These are phyloP conservation scores for Leptinotarsa rubiginosa DNA, from an alignment of 2,888 invertebrate genomes.

Conservation along the genomic window DNA sequence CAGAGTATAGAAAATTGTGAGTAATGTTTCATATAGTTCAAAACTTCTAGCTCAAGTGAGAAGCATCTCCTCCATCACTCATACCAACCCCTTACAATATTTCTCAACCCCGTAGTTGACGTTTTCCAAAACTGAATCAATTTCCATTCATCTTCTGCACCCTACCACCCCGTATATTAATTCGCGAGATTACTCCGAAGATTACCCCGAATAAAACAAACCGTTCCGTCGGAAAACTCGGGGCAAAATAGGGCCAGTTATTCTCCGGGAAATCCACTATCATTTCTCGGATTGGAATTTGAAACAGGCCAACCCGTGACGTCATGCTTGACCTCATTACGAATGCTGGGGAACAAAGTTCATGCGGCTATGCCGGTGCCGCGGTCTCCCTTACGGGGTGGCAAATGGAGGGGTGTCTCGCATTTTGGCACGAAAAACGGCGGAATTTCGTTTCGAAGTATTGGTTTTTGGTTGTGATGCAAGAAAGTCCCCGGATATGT, in stretches of 20 bases:
- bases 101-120: neutral
- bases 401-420: constrained; percentile 3
- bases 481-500: neutral
- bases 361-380: constrained; percentile 35
- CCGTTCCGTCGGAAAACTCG: constrained; percentile 8
- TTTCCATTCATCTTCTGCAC: neutral
- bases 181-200: constrained; percentile 12
- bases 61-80: neutral
- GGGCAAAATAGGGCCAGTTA: constrained; percentile 39
- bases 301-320: constrained; percentile 40
- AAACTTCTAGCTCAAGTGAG: too few species aligned
- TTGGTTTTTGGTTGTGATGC: neutral
- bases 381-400: constrained; percentile 24
- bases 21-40: too few species aligned
- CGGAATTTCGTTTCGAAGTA: neutral
- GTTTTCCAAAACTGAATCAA: neutral
- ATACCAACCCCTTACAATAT: neutral
- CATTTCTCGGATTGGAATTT: constrained; percentile 39
- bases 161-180: constrained; percentile 8
- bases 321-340: constrained; percentile 41
- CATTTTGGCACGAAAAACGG: neutral
- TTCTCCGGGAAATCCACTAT: constrained; percentile 38
- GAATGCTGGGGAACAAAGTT: constrained; percentile 37
- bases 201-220: constrained; percentile 18
- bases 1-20: too few species aligned